These are phyloP conservation scores for Chamaetylas fuelleborni DNA, from an alignment of 2,113 vertebrate genomes.

Conservation along the genomic window DNA sequence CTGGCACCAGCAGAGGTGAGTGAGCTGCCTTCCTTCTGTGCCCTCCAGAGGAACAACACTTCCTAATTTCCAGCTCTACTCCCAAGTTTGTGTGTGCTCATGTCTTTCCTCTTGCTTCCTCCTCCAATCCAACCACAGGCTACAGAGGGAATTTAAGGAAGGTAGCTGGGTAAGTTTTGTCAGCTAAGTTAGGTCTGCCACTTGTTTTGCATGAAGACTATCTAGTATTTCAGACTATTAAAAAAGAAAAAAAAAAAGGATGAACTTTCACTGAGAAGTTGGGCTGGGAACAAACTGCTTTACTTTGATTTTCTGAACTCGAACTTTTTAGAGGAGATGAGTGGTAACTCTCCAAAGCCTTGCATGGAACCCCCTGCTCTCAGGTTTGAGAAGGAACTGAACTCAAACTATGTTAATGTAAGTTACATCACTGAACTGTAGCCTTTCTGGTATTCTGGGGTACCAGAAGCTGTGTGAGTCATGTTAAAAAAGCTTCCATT, in stretches of 20 bases:
- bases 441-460: background rate
- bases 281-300: background rate
- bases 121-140: background rate
- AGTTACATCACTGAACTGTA: background rate
- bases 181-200: background rate
- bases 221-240: background rate
- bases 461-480: background rate
- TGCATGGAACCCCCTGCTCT: background rate
- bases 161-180: background rate
- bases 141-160: background rate
- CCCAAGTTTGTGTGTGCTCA: background rate
- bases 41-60: background rate
- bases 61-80: background rate
- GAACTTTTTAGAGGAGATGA: background rate
- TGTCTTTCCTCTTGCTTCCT: background rate
- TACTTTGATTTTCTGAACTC: background rate
- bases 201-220: background rate
- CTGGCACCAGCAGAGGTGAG: fast-evolving
- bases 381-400: background rate
- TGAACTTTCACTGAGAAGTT: background rate
- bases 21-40: background rate
- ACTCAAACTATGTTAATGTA: background rate
- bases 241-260: background rate
- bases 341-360: background rate
- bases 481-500: background rate